Evolutionary conservation across 2,113 vertebrate species (phyloP).

Genomic region (Grus americana): DNA sequence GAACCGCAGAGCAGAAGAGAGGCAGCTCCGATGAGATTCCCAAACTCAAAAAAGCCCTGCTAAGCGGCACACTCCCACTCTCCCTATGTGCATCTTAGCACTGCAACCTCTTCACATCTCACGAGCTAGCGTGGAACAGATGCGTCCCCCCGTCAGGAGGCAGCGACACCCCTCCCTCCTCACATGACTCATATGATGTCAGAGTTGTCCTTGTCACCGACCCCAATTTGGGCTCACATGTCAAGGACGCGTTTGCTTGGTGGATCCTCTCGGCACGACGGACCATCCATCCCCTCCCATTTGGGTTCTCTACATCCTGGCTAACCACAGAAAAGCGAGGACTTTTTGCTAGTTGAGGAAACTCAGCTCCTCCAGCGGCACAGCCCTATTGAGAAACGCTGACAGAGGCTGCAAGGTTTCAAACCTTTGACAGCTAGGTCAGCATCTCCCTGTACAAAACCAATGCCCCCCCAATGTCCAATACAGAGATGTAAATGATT

Average conservation of each 20-base stretch:
- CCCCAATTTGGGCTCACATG: constrained; percentile 56
- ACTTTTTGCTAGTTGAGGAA: not conserved
- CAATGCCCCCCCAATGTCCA: not conserved
- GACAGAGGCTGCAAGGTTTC: not conserved
- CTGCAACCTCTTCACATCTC: constrained; percentile 71
- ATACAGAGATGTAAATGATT: constrained; percentile 11
- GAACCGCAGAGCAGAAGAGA: constrained; percentile 54
- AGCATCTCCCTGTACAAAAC: not conserved
- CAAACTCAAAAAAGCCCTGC: constrained; percentile 73
- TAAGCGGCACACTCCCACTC: constrained; percentile 69
- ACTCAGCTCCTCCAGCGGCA: not conserved
- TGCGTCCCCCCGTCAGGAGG: constrained; percentile 63
- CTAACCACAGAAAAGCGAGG: not conserved
- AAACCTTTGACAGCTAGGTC: not conserved
- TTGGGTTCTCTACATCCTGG: not conserved
- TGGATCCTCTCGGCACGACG: not conserved
- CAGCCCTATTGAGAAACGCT: not conserved
- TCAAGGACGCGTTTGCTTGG: constrained; percentile 32
- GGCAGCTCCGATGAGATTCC: constrained; percentile 64
- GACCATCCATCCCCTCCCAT: not conserved
- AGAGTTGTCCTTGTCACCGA: constrained; percentile 67
- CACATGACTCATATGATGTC: constrained; percentile 71
- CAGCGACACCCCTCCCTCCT: constrained; percentile 62
- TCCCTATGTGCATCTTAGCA: constrained; percentile 73
- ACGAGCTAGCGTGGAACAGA: constrained; percentile 71